Evolutionary conservation across 2,113 vertebrate genomes (phyloP).

Genomic region (Tamias sibiricus): DNA sequence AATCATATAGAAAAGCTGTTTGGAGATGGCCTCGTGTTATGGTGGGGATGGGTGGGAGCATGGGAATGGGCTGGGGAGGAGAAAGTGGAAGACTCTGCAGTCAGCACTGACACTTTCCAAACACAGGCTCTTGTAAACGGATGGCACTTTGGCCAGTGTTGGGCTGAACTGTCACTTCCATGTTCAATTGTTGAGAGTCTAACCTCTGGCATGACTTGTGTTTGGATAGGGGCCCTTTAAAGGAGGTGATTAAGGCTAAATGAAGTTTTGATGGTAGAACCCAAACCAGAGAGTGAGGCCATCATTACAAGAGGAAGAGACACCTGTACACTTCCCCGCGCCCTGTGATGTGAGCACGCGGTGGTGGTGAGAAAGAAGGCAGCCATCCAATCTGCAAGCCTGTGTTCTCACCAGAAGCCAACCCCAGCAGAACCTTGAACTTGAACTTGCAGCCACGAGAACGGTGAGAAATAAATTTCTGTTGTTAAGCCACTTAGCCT

Average conservation of each 20-base stretch:
- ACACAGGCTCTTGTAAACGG: neutral
- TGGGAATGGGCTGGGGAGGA: neutral
- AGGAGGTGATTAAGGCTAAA: neutral
- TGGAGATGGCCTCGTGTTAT: neutral
- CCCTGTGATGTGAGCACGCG: neutral
- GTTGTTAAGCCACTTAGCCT: neutral
- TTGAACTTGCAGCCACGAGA: neutral
- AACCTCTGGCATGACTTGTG: no score
- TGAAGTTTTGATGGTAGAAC: neutral
- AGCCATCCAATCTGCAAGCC: neutral
- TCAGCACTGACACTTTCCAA: neutral
- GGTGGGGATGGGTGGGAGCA: neutral
- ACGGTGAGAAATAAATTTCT: neutral
- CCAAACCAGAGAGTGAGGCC: neutral
- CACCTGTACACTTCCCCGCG: no score
- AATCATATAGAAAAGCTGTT: accelerated
- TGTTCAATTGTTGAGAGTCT: neutral
- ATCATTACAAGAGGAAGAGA: neutral
- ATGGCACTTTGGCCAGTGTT: neutral
- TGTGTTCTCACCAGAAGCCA: neutral
- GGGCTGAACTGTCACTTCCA: neutral
- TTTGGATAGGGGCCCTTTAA: neutral
- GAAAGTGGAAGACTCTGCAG: neutral
- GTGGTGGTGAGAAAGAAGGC: neutral
- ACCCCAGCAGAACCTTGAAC: neutral